These are phyloP conservation scores for Theonella swinhoei DNA, from an alignment of 37 sponge, comb jelly and placozoan species.

Conservation along the genomic window DNA sequence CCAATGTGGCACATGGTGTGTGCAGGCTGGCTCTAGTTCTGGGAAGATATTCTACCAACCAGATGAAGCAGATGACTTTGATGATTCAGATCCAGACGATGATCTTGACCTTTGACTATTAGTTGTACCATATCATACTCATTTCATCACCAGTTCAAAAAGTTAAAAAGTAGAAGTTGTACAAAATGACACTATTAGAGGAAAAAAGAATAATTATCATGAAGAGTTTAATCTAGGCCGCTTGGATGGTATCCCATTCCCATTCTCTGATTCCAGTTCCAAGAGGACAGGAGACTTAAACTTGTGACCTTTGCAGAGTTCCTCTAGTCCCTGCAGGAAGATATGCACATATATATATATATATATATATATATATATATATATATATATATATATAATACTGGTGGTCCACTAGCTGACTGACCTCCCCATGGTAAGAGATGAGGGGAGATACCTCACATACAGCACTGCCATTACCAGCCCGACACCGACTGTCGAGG, in stretches of 20 bases:
- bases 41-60: conserved; percentile 72
- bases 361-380: too few relatives aligned
- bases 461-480: conserved; percentile 25
- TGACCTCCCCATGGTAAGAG: conserved; percentile 92
- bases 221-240: background rate
- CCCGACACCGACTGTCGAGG: background rate
- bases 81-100: conserved; percentile 88
- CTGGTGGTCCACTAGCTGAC: background rate
- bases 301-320: conserved; percentile 27
- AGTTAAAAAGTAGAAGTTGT: too few relatives aligned
- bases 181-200: too few relatives aligned
- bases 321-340: conserved; percentile 29
- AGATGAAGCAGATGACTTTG: conserved; percentile 81
- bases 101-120: conserved; percentile 71
- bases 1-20: too few relatives aligned
- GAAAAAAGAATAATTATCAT: too few relatives aligned
- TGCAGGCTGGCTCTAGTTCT: too few relatives aligned
- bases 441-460: conserved; percentile 90
- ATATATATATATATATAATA: too few relatives aligned
- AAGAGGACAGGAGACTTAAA: conserved; percentile 43
- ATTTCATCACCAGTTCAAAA: too few relatives aligned
- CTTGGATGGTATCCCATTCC: background rate
- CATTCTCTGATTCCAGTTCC: background rate
- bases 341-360: too few relatives aligned
- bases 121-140: background rate